Percentiles rank a stretch among this genome's conserved stretches.
Conservation (phyloP, 2,888 invertebrate species). For the Noctua pronuba region DNA sequence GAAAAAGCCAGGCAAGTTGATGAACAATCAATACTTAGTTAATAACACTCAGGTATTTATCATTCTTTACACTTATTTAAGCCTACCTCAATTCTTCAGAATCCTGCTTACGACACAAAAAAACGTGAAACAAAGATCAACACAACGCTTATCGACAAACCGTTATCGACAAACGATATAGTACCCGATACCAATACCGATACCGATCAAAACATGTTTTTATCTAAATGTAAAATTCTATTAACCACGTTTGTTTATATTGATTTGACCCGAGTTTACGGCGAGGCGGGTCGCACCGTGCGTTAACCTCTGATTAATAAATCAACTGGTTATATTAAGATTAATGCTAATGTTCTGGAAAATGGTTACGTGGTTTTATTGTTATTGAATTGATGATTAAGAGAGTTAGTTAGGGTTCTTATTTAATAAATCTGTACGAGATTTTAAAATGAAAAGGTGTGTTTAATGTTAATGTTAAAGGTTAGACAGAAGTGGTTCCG, state of each 20-base stretch:
- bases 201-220: slow-evolving; percentile 46
- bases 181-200: slow-evolving; percentile 29
- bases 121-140: slow-evolving; percentile 23
- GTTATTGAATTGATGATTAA: slow-evolving; percentile 27
- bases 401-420: slow-evolving; percentile 1
- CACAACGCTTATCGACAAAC: slow-evolving; percentile 25
- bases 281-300: slow-evolving; percentile 41
- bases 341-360: slow-evolving; percentile 49
- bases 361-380: slow-evolving; percentile 38
- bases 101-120: slow-evolving; percentile 8
- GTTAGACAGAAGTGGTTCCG: background rate
- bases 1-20: no score
- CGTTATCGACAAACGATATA: slow-evolving; percentile 35
- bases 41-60: background rate
- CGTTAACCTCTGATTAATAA: slow-evolving; percentile 62
- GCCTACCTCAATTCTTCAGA: background rate
- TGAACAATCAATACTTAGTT: background rate
- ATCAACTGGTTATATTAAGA: slow-evolving; percentile 56
- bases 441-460: background rate
- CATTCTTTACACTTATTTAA: background rate
- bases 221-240: slow-evolving; percentile 59
- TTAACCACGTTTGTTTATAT: slow-evolving; percentile 54
- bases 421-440: background rate
- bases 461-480: background rate
- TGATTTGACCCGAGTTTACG: slow-evolving; percentile 41